Conservation (phyloP, 1,140 invertebrate species). For the Ostrea edulis region DNA sequence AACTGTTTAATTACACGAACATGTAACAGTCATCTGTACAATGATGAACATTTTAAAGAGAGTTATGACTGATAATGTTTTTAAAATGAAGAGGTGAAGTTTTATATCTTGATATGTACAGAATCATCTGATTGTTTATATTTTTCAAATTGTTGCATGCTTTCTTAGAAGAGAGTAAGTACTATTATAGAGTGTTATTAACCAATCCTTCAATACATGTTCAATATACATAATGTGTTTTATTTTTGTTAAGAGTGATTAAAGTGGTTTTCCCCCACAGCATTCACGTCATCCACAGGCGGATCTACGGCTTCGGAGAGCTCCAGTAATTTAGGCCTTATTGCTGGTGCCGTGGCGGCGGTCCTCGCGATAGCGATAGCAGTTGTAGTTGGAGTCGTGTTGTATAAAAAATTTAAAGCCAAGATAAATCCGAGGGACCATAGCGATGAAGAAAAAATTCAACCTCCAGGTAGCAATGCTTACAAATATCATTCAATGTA, state of each 20-base stretch:
- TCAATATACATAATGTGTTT: neutral
- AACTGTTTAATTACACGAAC: too few relatives aligned
- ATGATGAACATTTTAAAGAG: too few relatives aligned
- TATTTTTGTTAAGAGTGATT: too few relatives aligned
- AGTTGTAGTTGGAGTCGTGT: neutral
- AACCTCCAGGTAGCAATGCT: neutral
- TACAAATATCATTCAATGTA: neutral
- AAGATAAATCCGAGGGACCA: neutral
- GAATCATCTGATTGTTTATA: too few relatives aligned
- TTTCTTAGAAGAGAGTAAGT: neutral
- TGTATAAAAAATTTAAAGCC: constrained; percentile 13
- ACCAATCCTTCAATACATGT: neutral
- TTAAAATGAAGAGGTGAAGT: too few relatives aligned
- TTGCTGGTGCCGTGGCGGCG: neutral
- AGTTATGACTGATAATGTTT: too few relatives aligned
- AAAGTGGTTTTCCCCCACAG: neutral
- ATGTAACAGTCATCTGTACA: too few relatives aligned
- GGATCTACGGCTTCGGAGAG: neutral
- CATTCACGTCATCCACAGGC: neutral
- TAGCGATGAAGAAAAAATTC: constrained; percentile 8
- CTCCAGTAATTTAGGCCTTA: neutral
- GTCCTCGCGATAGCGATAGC: neutral
- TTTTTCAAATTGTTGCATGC: neutral
- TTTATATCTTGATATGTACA: too few relatives aligned
- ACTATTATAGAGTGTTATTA: neutral